Base-by-base conservation (phyloP, 1,140 invertebrate species). In the Rhagoletis zephyria region DNA sequence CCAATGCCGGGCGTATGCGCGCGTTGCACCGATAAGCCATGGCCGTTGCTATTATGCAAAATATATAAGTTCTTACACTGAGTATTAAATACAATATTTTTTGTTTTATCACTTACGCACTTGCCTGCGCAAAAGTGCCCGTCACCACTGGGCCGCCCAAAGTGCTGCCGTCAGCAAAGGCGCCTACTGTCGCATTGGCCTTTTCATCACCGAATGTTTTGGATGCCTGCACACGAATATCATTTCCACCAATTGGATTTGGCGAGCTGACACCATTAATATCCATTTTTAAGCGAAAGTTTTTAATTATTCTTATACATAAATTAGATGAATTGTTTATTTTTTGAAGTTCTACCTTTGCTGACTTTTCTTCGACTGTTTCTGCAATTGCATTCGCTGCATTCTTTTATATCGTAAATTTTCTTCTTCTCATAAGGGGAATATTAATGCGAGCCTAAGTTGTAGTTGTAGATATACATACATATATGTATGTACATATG, bases 111-210 rank as follows among this genome's bases (percentile, higher is more conserved):
- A 90, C 90, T 89, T 90, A 92, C 91, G 87, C 87, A 74, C 91
- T 92, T 0, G 89, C 61, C 40, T 87, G 89, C 61, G 88, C 91
- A 87, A 90, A 91, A 0, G 89, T 87, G 48, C 91, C 91, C 4
- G 88, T 91, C 90, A 16, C 88, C 90, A 2, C 10, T 16, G 10
- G 67, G 2, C 10, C 30, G 30, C 51, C 87, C 0, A 7, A 12
- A 40, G 85, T 87, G 6, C 90, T 88, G n/a, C 89, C 90, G 1
- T 56, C 14, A 0, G 90, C 90, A 85, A 91, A 91, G 1, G 90
- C 91, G 30, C 91, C 91, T 30, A 87, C 89, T 0, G 85, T 85
- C 3, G 87, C 89, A 70, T 89, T 91, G 12, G 19, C 30, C 1
- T 88, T 61, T 40, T 89, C 90, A 59, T 89, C 74, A 4, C 90